Percentiles rank a stretch among this genome's conserved stretches.
phyloP scores from a whole-genome alignment of 2,113 vertebrate genomes.

The Glareola pratincola region DNA sequence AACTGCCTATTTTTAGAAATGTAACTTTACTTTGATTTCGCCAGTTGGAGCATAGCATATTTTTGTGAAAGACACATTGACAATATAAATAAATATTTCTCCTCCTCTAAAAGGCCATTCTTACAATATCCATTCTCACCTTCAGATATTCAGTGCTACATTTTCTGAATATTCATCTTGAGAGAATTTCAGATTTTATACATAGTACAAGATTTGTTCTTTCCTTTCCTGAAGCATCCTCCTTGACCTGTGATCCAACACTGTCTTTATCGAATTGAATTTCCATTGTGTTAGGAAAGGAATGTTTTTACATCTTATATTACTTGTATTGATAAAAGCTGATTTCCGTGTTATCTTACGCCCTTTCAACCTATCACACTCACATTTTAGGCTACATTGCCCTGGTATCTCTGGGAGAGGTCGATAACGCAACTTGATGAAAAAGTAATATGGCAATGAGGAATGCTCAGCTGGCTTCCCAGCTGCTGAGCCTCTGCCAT shows the following conservation, averaged over 20 bases:
- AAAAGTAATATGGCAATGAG: neutral
- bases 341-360: neutral
- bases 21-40: neutral
- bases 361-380: neutral
- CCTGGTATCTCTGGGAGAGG: neutral
- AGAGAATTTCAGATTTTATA: neutral
- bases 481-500: neutral
- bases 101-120: neutral
- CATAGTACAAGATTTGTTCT: neutral
- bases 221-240: neutral
- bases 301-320: neutral
- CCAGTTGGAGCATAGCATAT: neutral
- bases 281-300: neutral
- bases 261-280: neutral
- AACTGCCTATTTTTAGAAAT: neutral
- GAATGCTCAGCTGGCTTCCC: neutral
- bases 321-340: neutral
- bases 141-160: neutral
- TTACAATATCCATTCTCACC: neutral
- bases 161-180: neutral
- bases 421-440: neutral
- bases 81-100: neutral
- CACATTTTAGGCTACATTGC: neutral
- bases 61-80: neutral
- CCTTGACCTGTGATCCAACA: neutral